Base-by-base conservation (phyloP, 2,888 invertebrate genomes). In the Rhamnusium bicolor region DNA sequence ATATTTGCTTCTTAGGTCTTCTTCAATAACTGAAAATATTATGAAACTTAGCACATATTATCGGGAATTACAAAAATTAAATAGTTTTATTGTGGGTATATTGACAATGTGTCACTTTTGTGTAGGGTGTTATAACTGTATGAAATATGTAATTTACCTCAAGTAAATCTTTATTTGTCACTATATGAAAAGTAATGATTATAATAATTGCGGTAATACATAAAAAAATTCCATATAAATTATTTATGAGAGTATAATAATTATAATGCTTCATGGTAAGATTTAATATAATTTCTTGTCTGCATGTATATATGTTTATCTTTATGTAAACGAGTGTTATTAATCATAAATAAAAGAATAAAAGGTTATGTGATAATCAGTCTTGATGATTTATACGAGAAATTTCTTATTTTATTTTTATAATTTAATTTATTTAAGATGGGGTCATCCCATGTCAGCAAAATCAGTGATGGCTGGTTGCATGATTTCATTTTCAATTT, bases 331-430 rank as follows among this genome's bases (percentile, higher is more conserved):
- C 18, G 18, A 12, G 1, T 19, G 8, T 19, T 51, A 51, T 19
- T 51, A 51, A 51, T 51, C 51, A 51, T 18, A 51, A 51, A 51
- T 2, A 51, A 19, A 51, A 51, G 51, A 51, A 51, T 2, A 51
- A 19, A 51, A 51, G 51, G 51, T 51, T 19, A 51, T 18, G 18
- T 5, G 51, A 51, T 19, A 18, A 51, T 18, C 19, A 51, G 18
- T 40, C 18, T 19, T 18, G 19, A 51, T 18, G 8, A 19, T 51
- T 51, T 19, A 51, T 19, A 12, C 12, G 18, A 6, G 51, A 18
- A 51, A 19, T 19, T 51, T 51, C 19, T 51, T 8, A 18, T 51
- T 49, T 8, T 49, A 16, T 16, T 8, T n/a, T n/a, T n/a, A n/a
- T n/a, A n/a, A n/a, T n/a, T n/a, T n/a, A n/a, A n/a, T n/a, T n/a